Evolutionary conservation across 2,888 invertebrate species (phyloP).

Genomic region (Volucella inanis): DNA sequence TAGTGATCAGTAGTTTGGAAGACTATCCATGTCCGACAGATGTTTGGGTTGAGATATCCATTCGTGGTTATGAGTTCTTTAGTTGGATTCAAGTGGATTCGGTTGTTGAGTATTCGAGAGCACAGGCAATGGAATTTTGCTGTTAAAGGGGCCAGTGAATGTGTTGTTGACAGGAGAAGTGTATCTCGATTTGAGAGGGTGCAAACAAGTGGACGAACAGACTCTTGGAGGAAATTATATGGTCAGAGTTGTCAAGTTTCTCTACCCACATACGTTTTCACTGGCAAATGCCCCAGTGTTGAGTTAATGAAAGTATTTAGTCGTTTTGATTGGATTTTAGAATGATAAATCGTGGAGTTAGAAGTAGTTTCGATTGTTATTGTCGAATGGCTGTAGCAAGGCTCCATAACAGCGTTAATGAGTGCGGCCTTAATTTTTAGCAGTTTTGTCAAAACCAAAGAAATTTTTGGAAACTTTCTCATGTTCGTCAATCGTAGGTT

Average conservation of each 20-base stretch:
- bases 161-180: conserved; percentile 49
- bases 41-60: conserved; percentile 46
- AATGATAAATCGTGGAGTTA: too few relatives aligned
- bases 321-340: conserved; percentile 16
- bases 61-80: conserved; percentile 32
- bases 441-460: too few relatives aligned
- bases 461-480: too few relatives aligned
- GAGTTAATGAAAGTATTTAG: conserved; percentile 28
- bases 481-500: too few relatives aligned
- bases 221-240: conserved; percentile 37
- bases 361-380: conserved; percentile 5
- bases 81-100: conserved; percentile 52
- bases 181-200: conserved; percentile 32
- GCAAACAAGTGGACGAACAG: conserved; percentile 38
- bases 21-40: conserved; percentile 27
- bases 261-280: conserved; percentile 13
- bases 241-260: conserved; percentile 26
- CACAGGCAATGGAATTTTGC: conserved; percentile 14
- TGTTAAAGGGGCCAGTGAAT: conserved; percentile 32
- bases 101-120: conserved; percentile 60
- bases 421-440: too few relatives aligned
- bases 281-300: neutral
- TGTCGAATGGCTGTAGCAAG: too few relatives aligned
- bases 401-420: too few relatives aligned
- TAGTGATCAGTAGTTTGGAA: conserved; percentile 53